Percentiles rank a stretch among this genome's conserved stretches.
These are phyloP conservation scores for Cinclus cinclus DNA, from an alignment of 2,113 vertebrate genomes.

Conservation along the genomic window DNA sequence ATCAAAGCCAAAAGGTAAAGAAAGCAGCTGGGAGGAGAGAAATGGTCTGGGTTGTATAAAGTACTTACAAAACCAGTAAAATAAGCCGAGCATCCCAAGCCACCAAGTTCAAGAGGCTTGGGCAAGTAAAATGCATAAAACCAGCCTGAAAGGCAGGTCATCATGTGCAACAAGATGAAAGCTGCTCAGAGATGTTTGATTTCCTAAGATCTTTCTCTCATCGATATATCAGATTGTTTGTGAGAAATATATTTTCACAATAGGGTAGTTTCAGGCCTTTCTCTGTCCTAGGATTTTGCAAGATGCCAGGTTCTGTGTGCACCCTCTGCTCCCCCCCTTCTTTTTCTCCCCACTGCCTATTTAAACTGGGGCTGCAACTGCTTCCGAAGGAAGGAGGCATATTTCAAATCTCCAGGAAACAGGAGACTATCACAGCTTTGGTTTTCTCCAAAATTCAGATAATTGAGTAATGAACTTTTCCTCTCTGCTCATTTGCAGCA, in stretches of 20 bases:
- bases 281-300: background rate
- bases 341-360: background rate
- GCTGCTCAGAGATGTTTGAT: background rate
- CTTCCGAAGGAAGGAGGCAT: conserved; percentile 24
- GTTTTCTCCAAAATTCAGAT: conserved; percentile 28
- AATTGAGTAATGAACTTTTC: conserved; percentile 45
- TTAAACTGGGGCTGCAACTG: background rate
- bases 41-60: background rate
- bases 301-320: background rate
- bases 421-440: conserved; percentile 10
- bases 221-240: background rate
- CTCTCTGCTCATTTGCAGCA: conserved; percentile 20
- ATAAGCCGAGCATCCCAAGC: background rate
- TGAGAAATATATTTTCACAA: background rate
- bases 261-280: background rate
- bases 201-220: background rate
- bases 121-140: background rate
- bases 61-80: background rate
- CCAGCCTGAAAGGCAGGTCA: background rate
- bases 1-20: background rate
- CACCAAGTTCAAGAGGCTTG: background rate
- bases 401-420: conserved; percentile 43
- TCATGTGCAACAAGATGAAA: background rate
- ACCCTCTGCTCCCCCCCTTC: background rate
- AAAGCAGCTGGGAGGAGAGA: background rate